Conservation (phyloP, 2,888 invertebrate species). For the Scaptomyza tumidula region DNA sequence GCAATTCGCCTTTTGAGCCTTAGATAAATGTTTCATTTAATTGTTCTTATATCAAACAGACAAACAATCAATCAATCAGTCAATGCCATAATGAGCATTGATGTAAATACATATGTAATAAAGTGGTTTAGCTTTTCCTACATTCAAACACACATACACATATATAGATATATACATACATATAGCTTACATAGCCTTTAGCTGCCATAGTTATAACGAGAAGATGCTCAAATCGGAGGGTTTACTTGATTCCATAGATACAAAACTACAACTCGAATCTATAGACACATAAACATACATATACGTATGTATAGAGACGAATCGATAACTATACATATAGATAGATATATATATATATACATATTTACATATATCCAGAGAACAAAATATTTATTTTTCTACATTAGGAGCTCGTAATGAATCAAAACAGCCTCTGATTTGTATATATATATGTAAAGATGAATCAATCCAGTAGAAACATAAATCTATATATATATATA, state of each 20-base stretch:
- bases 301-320: not conserved
- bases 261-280: conserved; percentile 25
- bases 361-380: not conserved
- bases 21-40: conserved; percentile 11
- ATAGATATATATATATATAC: not conserved
- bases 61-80: conserved; percentile 3
- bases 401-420: conserved; percentile 20
- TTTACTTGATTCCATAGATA: conserved; percentile 21
- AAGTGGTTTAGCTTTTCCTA: not conserved
- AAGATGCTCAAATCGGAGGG: conserved; percentile 45
- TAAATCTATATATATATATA: too few relatives aligned
- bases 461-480: conserved; percentile 6
- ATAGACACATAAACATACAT: conserved; percentile 1
- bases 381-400: conserved; percentile 40
- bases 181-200: conserved; percentile 37
- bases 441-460: conserved; percentile 5
- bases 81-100: not conserved
- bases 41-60: conserved; percentile 1
- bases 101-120: conserved; percentile 13
- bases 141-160: not conserved
- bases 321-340: not conserved
- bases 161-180: not conserved
- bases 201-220: conserved; percentile 57
- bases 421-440: conserved; percentile 23
- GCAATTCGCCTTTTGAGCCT: too few relatives aligned